Base-by-base conservation (phyloP, 2,113 vertebrate genomes). In the Psilopsiagon aymara region DNA sequence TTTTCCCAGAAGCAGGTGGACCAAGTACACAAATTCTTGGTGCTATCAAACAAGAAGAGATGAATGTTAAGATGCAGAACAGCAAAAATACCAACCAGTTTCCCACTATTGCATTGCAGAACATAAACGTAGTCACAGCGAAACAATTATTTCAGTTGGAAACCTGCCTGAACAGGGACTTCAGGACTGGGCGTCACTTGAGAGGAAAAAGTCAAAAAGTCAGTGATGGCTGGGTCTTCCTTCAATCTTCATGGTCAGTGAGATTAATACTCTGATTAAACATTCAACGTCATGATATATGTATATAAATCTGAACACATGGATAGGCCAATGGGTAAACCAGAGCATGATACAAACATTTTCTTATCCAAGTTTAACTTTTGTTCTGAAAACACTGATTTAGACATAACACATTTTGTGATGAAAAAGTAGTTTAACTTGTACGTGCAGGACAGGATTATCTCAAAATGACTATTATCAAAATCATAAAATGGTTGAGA, bases 1-100 rank as follows among this genome's bases (percentile, higher is more conserved):
- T 96, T 87, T 98, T 98, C 60, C 99, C 99, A 11, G 99, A 98
- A 93, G 98, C 98, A 7, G 99, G 98, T 9, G 99, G 99, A 13
- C 99, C 99, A 49, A 99, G 91, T 68, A 99, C 79, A 57, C 95
- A 94, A 52, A 98, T 97, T 95, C 93, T 95, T 95, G 98, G 98
- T 97, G 98, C 97, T 98, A 91, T 39, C 74, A 96, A 94, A 87
- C 10, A 95, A 87, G 95, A 87, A 97, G 3, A 92, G 14, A 12
- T 21, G 63, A 85, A 89, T 6, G 86, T 98, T 87, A 98, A n/a
- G 41, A 21, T 29, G 43, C 20, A 46, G 51, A 43, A 53, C 10
- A 69, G 88, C 88, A 86, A 80, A 94, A 86, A 49, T 47, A 51
- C 46, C 81, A 73, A 28, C 16, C 20, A 55, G 23, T 76, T 92